phyloP scores from a whole-genome alignment of 2,113 vertebrate genomes.

The Cairina moschata region DNA sequence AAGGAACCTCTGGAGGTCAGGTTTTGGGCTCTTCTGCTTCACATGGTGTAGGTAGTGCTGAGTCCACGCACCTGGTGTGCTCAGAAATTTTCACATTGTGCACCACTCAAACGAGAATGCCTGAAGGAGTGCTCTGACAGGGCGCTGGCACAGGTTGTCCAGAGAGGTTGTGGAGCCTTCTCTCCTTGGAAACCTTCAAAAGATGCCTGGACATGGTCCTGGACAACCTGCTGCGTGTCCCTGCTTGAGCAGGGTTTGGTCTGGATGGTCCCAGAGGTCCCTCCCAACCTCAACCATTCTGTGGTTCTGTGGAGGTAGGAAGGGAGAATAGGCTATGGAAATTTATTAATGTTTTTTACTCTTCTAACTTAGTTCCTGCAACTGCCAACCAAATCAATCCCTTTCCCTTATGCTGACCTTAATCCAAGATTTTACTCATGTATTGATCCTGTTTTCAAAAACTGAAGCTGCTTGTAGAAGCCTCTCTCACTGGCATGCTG shows the following conservation, averaged over 20 bases:
- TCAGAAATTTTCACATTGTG: neutral
- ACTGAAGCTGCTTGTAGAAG: neutral
- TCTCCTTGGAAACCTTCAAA: neutral
- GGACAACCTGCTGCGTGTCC: neutral
- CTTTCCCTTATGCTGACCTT: neutral
- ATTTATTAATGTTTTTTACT: neutral
- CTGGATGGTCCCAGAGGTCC: neutral
- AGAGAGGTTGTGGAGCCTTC: neutral
- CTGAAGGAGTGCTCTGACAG: neutral
- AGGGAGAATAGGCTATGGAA: neutral
- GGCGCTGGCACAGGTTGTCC: neutral
- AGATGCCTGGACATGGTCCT: neutral
- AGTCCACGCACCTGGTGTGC: neutral
- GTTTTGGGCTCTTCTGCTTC: neutral
- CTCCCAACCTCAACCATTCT: neutral
- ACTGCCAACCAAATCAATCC: neutral
- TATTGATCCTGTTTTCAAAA: neutral
- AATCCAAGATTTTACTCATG: neutral
- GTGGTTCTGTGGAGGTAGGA: neutral
- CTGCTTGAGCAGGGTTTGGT: neutral
- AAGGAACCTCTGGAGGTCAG: neutral
- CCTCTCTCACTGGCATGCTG: neutral
- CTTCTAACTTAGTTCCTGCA: neutral
- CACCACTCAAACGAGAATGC: neutral
- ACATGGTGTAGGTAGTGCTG: accelerated